Base-by-base conservation (phyloP, 2,113 vertebrate species). In the Tympanuchus pallidicinctus region DNA sequence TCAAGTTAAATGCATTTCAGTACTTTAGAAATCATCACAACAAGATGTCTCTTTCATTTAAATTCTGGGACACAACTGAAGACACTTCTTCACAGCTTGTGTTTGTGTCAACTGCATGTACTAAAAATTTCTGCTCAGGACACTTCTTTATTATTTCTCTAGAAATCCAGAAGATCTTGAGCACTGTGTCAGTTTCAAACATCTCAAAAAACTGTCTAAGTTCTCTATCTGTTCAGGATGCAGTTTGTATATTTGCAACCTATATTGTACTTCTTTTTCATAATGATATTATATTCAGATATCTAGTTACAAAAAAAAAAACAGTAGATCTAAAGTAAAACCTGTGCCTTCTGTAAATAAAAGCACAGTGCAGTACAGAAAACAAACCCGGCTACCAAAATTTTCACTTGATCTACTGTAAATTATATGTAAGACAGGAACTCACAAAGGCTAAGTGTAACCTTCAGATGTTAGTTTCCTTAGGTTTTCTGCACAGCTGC, bases 371-470 rank as follows among this genome's bases (percentile, higher is more conserved):
- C 14, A 47, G 34, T 63, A 50, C 8, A 63, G 74, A 63, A 77
- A 16, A 63, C 15, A 28, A 38, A 47, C 13, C 11, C 9, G 7
- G 30, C 8, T 40, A 92, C 28, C 21, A 82, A 43, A 78, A 38
- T 56, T 43, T 56, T 81, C 48, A 69, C 5, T 43, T 10, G 59
- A 38, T 4, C 34, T 67, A 32, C n/a, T 10, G 25, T 20, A 38
- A 57, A 73, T 10, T 34, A 88, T 10, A 50, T 8, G 32, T 27
- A 86, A 19, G 19, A 76, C 27, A 4, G 15, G 30, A 85, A 67
- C 8, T 59, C 27, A 43, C 63, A 82, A 42, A 0, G 0, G 43
- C 2, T 16, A 83, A 25, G 8, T 2, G 10, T 54, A 60, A n/a
- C 34, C 34, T 36, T 77, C 52, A 75, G n/a, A 54, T 0, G 2